Evolutionary conservation across 2,113 vertebrate species (phyloP), one percentile per base, ranked within the genome.

Genomic region (Boleophthalmus pectinirostris): DNA sequence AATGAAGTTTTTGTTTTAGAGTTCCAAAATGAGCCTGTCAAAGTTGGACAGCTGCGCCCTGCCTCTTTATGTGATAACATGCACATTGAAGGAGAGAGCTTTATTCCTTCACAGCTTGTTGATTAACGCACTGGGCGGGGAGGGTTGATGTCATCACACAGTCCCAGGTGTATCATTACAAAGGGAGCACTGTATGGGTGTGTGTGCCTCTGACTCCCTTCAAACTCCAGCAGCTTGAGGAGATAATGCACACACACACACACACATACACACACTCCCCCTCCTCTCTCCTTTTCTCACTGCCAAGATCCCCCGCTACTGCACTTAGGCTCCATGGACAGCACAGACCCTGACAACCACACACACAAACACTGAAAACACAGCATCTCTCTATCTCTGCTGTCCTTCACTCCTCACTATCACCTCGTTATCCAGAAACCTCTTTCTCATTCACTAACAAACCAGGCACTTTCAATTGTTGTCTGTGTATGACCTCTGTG

Each of bases 161-260:
- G 73, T 86, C 86, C 91, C 90, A 89, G 86, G 90, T 94, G 92
- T 89, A 76, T 72, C 57, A 65, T 88, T 80, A 90, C 90, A 94
- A 93, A 90, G 85, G 54, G 75, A 77, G 75, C 82, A 83, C 87
- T 91, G 84, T 90, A 45, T 82, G 77, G 79, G 51, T 74, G 73
- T 72, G 67, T 72, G 63, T 66, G 77, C 73, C 73, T 70, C 60
- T 75, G 12, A 10, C 67, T 61, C 61, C 68, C 68, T 64, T 71
- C 66, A 76, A 69, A 78, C 77, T 75, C 25, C 70, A 68, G 73
- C 61, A 65, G 63, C 69, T 78, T 65, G n/a, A 67, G 72, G 71
- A 85, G 78, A 87, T 81, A 74, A 87, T 82, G 74, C 64, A 49
- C 73, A 68, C 66, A 74, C 73, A 63, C 73, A 74, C 65, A 75